Evolutionary conservation across 2,888 invertebrate species (phyloP), one percentile per base, ranked within the genome.

Genomic region (Nemotelus nigrinus): DNA sequence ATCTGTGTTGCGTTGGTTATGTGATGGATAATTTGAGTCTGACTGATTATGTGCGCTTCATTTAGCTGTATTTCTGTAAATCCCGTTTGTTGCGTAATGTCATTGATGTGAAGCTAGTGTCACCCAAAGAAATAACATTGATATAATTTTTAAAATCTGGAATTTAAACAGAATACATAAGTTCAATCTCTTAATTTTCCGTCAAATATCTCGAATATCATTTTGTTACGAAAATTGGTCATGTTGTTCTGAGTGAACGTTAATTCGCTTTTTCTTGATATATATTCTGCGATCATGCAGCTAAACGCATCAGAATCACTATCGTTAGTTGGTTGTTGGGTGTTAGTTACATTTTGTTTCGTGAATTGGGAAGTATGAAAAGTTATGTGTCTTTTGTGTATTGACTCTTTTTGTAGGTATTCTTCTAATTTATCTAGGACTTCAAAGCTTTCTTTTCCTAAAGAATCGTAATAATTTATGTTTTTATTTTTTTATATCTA

Each of bases 11-110:
- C 48, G 5, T 77, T 53, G 45, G 72, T 65, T 6, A 77, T 70
- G 41, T 77, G 67, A 50, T 48, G 10, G 45, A 68, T 41, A 44
- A 43, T 74, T 44, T 76, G 57, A 57, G 78, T 79, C 8, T 77
- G 45, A 65, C 44, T 10, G 3, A 71, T 67, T 5, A 80, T 8
- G 4, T 79, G 39, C 2, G 74, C 72, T 8, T 72, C 48, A 44
- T 57, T 78, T 58, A 79, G n/a, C n/a, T n/a, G n/a, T n/a, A n/a
- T 74, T 75, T 80, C 80, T 5, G 77, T 39, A 50, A 47, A 80
- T 44, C 80, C 77, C 3, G 58, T 48, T 25, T 74, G 10, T 8
- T 63, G 67, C 8, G 77, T 72, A 25, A 79, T 77, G 39, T 67
- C 57, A 53, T 80, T 71, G 6, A 80, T 60, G 5, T 5, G 5